Evolutionary conservation across 2,888 invertebrate genomes (phyloP).

Genomic region (Pristionchus exspectatus): DNA sequence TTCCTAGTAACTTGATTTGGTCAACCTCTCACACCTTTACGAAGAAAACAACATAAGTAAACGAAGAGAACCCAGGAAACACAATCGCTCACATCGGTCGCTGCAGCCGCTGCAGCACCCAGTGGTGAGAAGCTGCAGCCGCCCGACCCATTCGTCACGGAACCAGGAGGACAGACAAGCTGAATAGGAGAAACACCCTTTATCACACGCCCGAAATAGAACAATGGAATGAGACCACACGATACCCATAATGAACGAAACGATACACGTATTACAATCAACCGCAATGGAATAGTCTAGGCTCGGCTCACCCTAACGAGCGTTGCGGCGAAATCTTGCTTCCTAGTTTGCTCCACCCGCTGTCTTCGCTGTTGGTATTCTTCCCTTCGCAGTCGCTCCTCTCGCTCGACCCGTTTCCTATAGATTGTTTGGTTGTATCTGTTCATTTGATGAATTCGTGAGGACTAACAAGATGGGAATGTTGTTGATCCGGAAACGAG

Average conservation of each 20-base stretch:
- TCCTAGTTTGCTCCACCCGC: background rate
- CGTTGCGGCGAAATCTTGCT: constrained; percentile 14
- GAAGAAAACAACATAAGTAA: background rate
- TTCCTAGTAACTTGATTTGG: background rate
- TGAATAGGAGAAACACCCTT: background rate
- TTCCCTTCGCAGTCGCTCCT: constrained; percentile 2
- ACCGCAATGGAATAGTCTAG: background rate
- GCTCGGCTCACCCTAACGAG: constrained; percentile 19
- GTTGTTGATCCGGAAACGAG: too few species aligned
- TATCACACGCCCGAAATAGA: background rate
- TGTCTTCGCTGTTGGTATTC: background rate
- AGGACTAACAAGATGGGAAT: too few species aligned
- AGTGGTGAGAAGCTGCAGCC: background rate
- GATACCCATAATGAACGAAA: background rate
- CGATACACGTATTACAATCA: background rate
- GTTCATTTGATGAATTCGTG: too few species aligned
- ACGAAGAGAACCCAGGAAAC: background rate
- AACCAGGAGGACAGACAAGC: constrained; percentile 37
- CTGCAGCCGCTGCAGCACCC: constrained; percentile 1
- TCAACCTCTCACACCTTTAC: background rate
- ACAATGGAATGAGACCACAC: constrained; percentile 4
- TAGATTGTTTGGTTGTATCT: too few species aligned
- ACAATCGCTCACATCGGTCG: background rate
- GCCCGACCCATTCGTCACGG: background rate
- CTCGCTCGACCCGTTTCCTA: constrained; percentile 30